These are phyloP conservation scores for Oscheius sp. DNA, from an alignment of 2,888 invertebrate species.

Conservation along the genomic window DNA sequence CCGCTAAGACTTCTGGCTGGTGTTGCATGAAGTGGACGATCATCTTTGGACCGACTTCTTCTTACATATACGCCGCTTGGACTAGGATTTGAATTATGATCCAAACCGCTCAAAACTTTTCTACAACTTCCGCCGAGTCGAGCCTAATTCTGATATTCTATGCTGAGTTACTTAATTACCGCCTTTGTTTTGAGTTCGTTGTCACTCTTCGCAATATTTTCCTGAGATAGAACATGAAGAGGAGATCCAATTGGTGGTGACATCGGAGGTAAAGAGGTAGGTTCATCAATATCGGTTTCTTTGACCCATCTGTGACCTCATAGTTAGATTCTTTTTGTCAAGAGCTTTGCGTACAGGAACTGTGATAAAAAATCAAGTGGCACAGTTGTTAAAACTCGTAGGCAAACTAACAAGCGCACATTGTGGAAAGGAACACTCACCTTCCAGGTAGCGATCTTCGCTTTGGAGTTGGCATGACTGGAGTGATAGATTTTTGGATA, in stretches of 20 bases:
- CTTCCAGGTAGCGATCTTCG: constrained; percentile 31
- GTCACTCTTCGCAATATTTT: constrained; percentile 23
- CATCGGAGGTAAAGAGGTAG: constrained; percentile 47
- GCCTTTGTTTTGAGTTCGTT: constrained; percentile 6
- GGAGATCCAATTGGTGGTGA: constrained; percentile 25
- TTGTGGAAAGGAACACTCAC: background rate
- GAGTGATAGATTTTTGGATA: constrained; percentile 6
- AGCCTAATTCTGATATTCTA: background rate
- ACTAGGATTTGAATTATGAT: constrained; percentile 37
- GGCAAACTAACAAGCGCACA: background rate
- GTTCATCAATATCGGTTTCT: constrained; percentile 55
- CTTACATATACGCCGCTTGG: constrained; percentile 50
- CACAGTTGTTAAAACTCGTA: background rate
- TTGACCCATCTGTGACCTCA: constrained; percentile 50
- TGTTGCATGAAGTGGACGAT: constrained; percentile 27
- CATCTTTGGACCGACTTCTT: constrained; percentile 49
- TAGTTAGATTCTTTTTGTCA: background rate
- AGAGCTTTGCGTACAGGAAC: background rate
- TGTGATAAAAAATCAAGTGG: constrained; percentile 10
- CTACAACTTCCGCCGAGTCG: constrained; percentile 38
- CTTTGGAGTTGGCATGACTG: constrained; percentile 32
- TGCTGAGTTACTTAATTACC: background rate
- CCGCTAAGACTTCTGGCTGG: constrained; percentile 7
- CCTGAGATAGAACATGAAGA: constrained; percentile 5
- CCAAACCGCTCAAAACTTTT: constrained; percentile 42